Percentiles rank a stretch among this genome's conserved stretches.
These are phyloP conservation scores for Pseudeuparius sepicola DNA, from an alignment of 2,888 invertebrate species.

Conservation along the genomic window DNA sequence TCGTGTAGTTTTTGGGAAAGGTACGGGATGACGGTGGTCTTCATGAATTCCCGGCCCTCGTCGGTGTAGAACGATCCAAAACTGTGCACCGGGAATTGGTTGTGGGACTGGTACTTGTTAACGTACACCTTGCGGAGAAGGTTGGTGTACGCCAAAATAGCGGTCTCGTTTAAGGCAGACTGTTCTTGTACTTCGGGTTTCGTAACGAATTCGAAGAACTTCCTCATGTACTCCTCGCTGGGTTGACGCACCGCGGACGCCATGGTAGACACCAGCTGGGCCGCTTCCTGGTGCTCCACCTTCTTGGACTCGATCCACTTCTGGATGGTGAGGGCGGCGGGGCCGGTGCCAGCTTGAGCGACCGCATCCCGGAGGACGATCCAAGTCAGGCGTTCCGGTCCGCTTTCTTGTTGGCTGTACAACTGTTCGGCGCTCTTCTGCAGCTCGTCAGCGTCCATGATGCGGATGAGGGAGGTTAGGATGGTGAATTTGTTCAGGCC, in stretches of 20 bases:
- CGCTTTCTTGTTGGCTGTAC: slow-evolving; percentile 36
- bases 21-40: slow-evolving; percentile 50
- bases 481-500: slow-evolving; percentile 54
- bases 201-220: slow-evolving; percentile 48
- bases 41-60: slow-evolving; percentile 41
- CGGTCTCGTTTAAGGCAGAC: slow-evolving; percentile 44
- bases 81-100: slow-evolving; percentile 54
- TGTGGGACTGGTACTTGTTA: slow-evolving; percentile 46
- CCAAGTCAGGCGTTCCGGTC: slow-evolving; percentile 44
- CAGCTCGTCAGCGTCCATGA: slow-evolving; percentile 53
- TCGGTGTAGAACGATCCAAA: slow-evolving; percentile 51
- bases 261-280: slow-evolving; percentile 46
- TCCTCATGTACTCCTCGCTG: slow-evolving; percentile 50
- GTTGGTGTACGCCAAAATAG: slow-evolving; percentile 48
- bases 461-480: slow-evolving; percentile 46
- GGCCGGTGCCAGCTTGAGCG: slow-evolving; percentile 55
- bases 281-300: slow-evolving; percentile 46
- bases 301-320: slow-evolving; percentile 49
- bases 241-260: slow-evolving; percentile 49
- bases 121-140: slow-evolving; percentile 52
- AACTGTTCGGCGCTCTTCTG: slow-evolving; percentile 44
- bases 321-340: slow-evolving; percentile 51
- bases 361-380: slow-evolving; percentile 56
- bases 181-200: slow-evolving; percentile 45
- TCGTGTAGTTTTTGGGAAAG: slow-evolving; percentile 44